Evolutionary conservation across 2,888 invertebrate genomes (phyloP).

Genomic region (Perithous albicinctus): DNA sequence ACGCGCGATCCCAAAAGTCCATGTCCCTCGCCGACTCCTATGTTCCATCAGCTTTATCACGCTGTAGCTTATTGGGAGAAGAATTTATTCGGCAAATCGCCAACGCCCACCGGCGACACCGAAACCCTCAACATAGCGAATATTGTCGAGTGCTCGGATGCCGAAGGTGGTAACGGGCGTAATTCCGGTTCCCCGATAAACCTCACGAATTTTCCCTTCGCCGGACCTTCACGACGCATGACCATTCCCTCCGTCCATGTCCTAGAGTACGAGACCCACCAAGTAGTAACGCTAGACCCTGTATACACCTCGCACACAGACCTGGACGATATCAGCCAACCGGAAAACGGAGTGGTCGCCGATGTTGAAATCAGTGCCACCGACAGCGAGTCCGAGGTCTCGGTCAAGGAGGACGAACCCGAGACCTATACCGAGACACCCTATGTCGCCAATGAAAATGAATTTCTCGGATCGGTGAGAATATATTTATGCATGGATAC

Average conservation of each 20-base stretch:
- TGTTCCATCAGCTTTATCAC: slow-evolving; percentile 86
- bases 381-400: slow-evolving; percentile 88
- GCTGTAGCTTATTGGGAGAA: slow-evolving; percentile 83
- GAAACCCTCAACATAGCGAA: slow-evolving; percentile 44
- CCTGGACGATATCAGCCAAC: slow-evolving; percentile 90
- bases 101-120: slow-evolving; percentile 70
- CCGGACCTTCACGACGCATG: slow-evolving; percentile 77
- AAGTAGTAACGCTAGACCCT: slow-evolving; percentile 84
- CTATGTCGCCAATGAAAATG: slow-evolving; percentile 86
- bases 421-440: slow-evolving; percentile 83
- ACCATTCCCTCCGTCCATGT: slow-evolving; percentile 80
- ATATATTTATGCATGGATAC: slow-evolving; percentile 17
- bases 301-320: slow-evolving; percentile 86
- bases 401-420: slow-evolving; percentile 86
- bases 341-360: slow-evolving; percentile 87
- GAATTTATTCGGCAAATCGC: slow-evolving; percentile 75
- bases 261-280: slow-evolving; percentile 79
- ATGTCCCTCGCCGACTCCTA: slow-evolving; percentile 85
- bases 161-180: slow-evolving; percentile 39
- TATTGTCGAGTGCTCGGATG: slow-evolving; percentile 60
- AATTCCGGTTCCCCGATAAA: slow-evolving; percentile 37
- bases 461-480: slow-evolving; percentile 86
- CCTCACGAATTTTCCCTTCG: slow-evolving; percentile 50
- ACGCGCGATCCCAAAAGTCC: slow-evolving; percentile 71
- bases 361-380: slow-evolving; percentile 85